phyloP scores from a whole-genome alignment of 2,888 invertebrate species.

The Buathra laborator region DNA sequence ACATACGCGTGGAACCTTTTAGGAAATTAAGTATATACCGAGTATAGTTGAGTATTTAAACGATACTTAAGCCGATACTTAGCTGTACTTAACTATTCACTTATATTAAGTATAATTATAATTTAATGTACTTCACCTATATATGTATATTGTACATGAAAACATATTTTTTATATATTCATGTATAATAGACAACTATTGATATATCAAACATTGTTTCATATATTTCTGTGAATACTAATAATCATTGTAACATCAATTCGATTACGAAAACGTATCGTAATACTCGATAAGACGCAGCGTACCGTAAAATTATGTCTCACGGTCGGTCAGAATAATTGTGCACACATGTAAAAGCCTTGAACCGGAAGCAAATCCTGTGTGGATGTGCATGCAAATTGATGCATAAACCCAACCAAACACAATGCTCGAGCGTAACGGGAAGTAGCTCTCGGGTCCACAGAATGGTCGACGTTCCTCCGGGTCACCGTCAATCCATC shows the following conservation, averaged over 20 bases:
- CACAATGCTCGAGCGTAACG: background rate
- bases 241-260: too few relatives aligned
- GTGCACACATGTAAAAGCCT: conserved; percentile 17
- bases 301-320: conserved; percentile 1
- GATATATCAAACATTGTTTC: background rate
- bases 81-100: too few relatives aligned
- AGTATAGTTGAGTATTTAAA: too few relatives aligned
- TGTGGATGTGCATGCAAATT: conserved; percentile 51
- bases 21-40: too few relatives aligned
- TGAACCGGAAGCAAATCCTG: conserved; percentile 51
- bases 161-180: too few relatives aligned
- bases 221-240: background rate
- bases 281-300: background rate
- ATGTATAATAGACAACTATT: background rate
- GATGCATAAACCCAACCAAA: conserved; percentile 30
- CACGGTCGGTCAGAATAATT: conserved; percentile 6
- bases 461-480: conserved; percentile 29
- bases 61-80: too few relatives aligned
- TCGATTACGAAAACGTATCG: background rate
- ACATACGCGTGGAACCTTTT: too few relatives aligned
- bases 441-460: conserved; percentile 17
- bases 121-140: too few relatives aligned
- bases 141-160: too few relatives aligned
- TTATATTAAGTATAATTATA: too few relatives aligned
- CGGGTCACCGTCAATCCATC: conserved; percentile 31